phyloP scores from a whole-genome alignment of 1,140 invertebrate species.

The Pissodes strobi region DNA sequence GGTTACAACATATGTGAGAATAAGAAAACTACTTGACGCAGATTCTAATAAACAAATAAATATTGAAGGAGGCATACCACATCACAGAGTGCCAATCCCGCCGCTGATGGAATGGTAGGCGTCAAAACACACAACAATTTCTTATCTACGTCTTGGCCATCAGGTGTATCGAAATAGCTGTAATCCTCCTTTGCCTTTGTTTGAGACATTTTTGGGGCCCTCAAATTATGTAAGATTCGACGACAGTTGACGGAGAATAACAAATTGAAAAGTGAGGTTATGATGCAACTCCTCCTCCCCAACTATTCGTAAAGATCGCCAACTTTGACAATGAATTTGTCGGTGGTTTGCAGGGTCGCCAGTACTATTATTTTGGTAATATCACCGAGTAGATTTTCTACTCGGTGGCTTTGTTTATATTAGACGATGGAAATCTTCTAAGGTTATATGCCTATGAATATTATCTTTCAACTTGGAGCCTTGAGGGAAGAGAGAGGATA shows the following conservation, averaged over 20 bases:
- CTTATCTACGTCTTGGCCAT: slow-evolving; percentile 67
- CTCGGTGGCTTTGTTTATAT: too few species aligned
- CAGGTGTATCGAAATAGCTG: slow-evolving; percentile 73
- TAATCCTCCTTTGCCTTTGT: slow-evolving; percentile 45
- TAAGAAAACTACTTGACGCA: not conserved
- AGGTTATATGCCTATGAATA: too few species aligned
- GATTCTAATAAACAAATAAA: slow-evolving; percentile 38
- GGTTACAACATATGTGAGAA: not conserved
- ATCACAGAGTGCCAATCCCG: not conserved
- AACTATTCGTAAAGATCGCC: too few species aligned
- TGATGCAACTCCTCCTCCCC: too few species aligned
- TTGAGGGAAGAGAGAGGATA: too few species aligned
- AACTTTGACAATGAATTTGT: too few species aligned
- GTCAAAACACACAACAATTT: slow-evolving; percentile 67
- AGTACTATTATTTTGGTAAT: too few species aligned
- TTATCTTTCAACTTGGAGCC: too few species aligned
- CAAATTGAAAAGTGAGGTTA: slow-evolving; percentile 1
- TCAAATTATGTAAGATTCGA: slow-evolving; percentile 7
- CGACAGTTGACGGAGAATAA: not conserved
- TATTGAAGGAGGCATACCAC: slow-evolving; percentile 3
- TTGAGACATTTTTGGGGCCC: not conserved
- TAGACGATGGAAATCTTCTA: too few species aligned
- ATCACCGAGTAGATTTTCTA: too few species aligned
- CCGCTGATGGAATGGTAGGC: slow-evolving; percentile 54
- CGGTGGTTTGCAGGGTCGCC: too few species aligned